Conservation (phyloP, 1,140 invertebrate species). For the Rhyacophila brunnea region DNA sequence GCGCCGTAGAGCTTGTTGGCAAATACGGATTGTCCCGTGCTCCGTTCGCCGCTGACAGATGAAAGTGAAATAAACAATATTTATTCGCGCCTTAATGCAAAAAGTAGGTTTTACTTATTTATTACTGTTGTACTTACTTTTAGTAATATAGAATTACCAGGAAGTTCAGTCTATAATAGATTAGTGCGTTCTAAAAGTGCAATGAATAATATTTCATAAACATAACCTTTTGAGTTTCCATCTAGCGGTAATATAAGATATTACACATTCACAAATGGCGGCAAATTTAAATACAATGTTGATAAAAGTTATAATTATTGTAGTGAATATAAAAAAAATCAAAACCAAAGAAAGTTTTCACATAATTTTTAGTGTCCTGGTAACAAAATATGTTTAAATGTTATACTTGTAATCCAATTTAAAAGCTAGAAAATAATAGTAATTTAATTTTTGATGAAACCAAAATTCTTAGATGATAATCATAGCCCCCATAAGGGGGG, state of each 20-base stretch:
- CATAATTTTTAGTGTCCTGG: too few species aligned
- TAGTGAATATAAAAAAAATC: too few species aligned
- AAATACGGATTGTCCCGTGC: conserved; percentile 48
- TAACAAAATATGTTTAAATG: too few species aligned
- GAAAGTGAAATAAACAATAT: conserved; percentile 37
- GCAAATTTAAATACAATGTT: too few species aligned
- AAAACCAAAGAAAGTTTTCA: too few species aligned
- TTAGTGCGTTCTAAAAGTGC: conserved; percentile 27
- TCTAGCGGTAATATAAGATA: conserved; percentile 13
- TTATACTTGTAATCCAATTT: too few species aligned
- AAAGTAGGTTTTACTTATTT: conserved; percentile 12
- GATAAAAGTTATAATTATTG: too few species aligned
- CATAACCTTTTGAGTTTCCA: conserved; percentile 12
- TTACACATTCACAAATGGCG: background rate
- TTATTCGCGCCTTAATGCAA: background rate
- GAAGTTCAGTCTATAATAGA: conserved; percentile 11
- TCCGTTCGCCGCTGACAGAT: conserved; percentile 45
- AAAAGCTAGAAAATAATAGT: too few species aligned
- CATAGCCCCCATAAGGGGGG: too few species aligned
- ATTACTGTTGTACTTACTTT: conserved; percentile 21
- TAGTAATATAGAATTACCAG: conserved; percentile 4
- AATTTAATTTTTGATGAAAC: too few species aligned
- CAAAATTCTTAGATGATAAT: too few species aligned
- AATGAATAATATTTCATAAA: conserved; percentile 30
- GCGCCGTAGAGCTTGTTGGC: conserved; percentile 19